Conservation (phyloP, 1,140 invertebrate species). For the Cyphomyrmex costatus region DNA sequence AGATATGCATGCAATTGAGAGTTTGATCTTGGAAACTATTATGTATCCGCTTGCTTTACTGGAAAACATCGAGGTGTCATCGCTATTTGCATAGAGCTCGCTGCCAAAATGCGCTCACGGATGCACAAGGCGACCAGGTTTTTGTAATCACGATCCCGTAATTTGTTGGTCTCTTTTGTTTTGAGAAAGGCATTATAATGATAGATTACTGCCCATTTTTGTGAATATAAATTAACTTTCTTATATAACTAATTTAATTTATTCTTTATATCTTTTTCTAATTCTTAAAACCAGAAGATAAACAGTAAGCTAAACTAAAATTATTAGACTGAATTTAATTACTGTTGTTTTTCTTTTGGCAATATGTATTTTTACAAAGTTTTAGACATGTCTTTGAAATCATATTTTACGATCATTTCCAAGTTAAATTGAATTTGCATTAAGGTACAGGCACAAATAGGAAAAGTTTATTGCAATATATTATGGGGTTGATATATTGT, state of each 20-base stretch:
- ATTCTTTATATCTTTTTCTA: no score
- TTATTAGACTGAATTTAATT: not conserved
- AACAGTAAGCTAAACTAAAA: not conserved
- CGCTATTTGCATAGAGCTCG: not conserved
- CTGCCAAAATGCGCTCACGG: conserved; percentile 7
- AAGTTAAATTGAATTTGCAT: not conserved
- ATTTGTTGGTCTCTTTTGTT: not conserved
- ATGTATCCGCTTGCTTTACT: not conserved
- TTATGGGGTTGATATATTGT: conserved; percentile 40
- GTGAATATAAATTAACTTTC: not conserved
- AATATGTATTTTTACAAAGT: not conserved
- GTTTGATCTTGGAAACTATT: not conserved
- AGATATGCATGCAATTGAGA: not conserved
- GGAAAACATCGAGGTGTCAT: not conserved
- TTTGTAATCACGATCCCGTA: not conserved
- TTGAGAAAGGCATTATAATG: not conserved
- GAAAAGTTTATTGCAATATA: conserved; percentile 16
- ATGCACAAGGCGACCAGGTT: not conserved
- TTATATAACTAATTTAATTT: no score
- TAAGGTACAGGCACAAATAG: not conserved
- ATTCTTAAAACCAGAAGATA: no score
- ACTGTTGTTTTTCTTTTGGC: not conserved
- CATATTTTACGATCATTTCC: not conserved
- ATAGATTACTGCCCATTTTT: not conserved
- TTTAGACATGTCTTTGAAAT: not conserved